Evolutionary conservation across 2,888 invertebrate genomes (phyloP), one percentile per base, ranked within the genome.

Genomic region (Papilio demoleus): DNA sequence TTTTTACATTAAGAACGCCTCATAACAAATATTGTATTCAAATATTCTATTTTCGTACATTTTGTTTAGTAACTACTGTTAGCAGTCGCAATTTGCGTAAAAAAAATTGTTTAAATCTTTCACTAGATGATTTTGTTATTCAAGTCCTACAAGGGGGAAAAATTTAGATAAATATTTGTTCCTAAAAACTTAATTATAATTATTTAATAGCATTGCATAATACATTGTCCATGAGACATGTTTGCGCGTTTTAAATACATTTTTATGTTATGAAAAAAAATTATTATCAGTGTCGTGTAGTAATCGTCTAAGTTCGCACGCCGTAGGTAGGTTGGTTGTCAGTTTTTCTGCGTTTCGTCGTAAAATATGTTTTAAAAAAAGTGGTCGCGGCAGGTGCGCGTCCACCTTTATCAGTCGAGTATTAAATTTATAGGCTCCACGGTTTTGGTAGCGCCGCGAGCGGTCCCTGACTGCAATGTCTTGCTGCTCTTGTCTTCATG

Each of bases 371-470:
- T 80, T 84, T 79, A 79, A 82, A 85, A 85, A 83, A 80, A 70
- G 77, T 77, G 76, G 78, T 74, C 76, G 67, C 80, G 83, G 86
- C 87, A 87, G 87, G 87, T 87, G 87, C 84, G 79, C 36, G 79
- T 80, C 81, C 77, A 78, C 83, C 84, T 85, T 86, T 86, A 83
- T 85, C 85, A 82, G 83, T 82, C 80, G 79, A 79, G 79, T 77
- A 82, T 84, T 82, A 74, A 84, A 87, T 87, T 87, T 87, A 87
- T 88, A 80, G 85, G 78, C 79, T 77, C 80, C 77, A 77, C 82
- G 83, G 83, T 81, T 80, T 82, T 79, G 86, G 83, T 77, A 81
- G 85, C 86, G 85, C 86, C 84, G 85, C 86, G 84, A 86, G 87
- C 86, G 87, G 87, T 85, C 84, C 78, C 72, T 70, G 62, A 68